Base-by-base conservation (phyloP, 2,113 vertebrate species). In the Sterrhoptilus dennistouni region DNA sequence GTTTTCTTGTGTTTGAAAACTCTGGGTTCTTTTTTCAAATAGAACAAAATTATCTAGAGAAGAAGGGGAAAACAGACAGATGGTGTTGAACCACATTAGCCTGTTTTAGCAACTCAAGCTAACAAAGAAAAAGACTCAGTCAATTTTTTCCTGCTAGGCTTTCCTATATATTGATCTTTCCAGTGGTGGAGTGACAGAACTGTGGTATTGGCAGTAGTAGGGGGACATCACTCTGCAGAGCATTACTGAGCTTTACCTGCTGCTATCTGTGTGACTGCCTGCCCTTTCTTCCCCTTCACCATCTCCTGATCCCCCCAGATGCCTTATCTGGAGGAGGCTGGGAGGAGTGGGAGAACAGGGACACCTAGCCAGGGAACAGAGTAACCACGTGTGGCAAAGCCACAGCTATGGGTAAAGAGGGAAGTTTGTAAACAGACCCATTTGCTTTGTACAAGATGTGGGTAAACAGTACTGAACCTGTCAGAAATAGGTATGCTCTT, bases 1-100 rank as follows among this genome's bases (percentile, higher is more conserved):
- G 42, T 29, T 94, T 87, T 76, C 42, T 65, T 92, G 36, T 10
- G 40, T 88, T 95, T 94, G 66, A 90, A 95, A 90, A 93, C 75
- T 75, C 35, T 25, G 40, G 14, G 8, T 54, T 87, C 28, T 91
- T 89, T 91, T 87, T 60, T 80, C 49, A 83, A 79, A 85, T 85
- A 50, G 60, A 82, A 57, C 40, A 76, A 77, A 93, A 64, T 68
- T 57, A 36, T 69, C 63, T 49, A 23, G n/a, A 78, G 54, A 69
- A 83, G 49, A 78, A 77, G 66, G 36, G 61, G 16, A 90, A 87
- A 95, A 54, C 47, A 84, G 50, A 74, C 56, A 92, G 87, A 38
- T 75, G 33, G 61, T 89, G 44, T 82, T 89, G 83, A 94, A 50
- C 44, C 22, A 75, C 44, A 82, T 90, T 90, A 84, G 38, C 31